Percentiles rank a stretch among this genome's conserved stretches.
These are phyloP conservation scores for Dicerorhinus sumatrensis DNA, from an alignment of 2,113 vertebrate genomes.

Conservation along the genomic window DNA sequence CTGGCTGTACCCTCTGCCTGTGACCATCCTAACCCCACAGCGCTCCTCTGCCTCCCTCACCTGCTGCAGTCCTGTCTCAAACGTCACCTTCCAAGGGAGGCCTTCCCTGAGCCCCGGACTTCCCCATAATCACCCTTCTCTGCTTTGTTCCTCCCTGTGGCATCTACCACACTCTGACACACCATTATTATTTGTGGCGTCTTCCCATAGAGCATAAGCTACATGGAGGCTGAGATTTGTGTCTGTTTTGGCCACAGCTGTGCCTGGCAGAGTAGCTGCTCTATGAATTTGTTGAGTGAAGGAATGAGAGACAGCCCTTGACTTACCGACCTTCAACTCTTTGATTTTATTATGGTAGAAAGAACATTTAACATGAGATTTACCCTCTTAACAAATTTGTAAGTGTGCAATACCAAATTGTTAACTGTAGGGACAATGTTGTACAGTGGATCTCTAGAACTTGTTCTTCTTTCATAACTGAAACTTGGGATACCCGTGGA, in stretches of 20 bases:
- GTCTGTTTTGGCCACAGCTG: no score
- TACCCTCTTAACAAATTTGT: background rate
- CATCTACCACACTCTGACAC: background rate
- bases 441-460: background rate
- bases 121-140: background rate
- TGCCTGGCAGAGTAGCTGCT: background rate
- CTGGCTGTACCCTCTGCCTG: background rate
- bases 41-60: background rate
- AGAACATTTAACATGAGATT: background rate
- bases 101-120: background rate
- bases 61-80: background rate
- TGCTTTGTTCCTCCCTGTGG: background rate
- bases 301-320: background rate
- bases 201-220: background rate
- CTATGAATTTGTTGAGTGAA: background rate
- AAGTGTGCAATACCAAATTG: background rate
- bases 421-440: no score
- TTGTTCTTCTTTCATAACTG: background rate
- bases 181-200: fast-evolving
- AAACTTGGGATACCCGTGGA: background rate
- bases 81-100: background rate
- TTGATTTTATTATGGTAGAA: background rate
- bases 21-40: background rate
- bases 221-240: background rate
- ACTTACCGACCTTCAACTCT: background rate